Base-by-base conservation (phyloP, 2,113 vertebrate species). In the Jaculus jaculus region DNA sequence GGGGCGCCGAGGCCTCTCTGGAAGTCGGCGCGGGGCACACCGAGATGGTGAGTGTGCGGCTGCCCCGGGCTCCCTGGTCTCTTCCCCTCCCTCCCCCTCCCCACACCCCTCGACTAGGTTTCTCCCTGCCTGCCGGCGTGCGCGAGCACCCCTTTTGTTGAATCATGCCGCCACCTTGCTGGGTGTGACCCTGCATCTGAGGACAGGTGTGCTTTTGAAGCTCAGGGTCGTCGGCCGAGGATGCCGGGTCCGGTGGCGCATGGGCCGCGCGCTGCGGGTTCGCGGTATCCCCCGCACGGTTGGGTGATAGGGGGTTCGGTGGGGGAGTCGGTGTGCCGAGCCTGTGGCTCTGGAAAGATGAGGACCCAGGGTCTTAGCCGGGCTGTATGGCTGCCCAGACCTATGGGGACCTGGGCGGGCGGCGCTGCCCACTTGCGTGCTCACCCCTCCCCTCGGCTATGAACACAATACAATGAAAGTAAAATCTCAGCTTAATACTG, bases 21-120 rank as follows among this genome's bases (percentile, higher is more conserved):
- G 73, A 84, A 54, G 37, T 24, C 0, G 34, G 58, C 66, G 47
- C 26, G 42, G 54, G 39, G 75, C 63, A 6, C 11, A 63, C 66
- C 32, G 94, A 34, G 95, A 92, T 12, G 21, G 23, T 18, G 4
- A 12, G 11, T 0, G 5, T 1, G 7, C 0, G 0, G 7, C 17
- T 5, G 4, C 2, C 34, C 11, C 1, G 30, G 13, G 4, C 5
- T 30, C 5, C 18, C 5, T 0, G 10, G 3, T 1, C 3, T 0
- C 3, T 24, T 82, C 16, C 8, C 2, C 61, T 39, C 6, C 0
- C 8, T 15, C 5, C 2, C 1, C 17, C 34, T 42, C 26, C 6
- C 26, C 42, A 47, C 42, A 5, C 42, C 42, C 42, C 8, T 6
- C 5, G 42, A 47, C 42, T 47, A 47, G 42, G 42, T 47, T 47